Base-by-base conservation (phyloP, 2,113 vertebrate species). In the Deroptyus accipitrinus region DNA sequence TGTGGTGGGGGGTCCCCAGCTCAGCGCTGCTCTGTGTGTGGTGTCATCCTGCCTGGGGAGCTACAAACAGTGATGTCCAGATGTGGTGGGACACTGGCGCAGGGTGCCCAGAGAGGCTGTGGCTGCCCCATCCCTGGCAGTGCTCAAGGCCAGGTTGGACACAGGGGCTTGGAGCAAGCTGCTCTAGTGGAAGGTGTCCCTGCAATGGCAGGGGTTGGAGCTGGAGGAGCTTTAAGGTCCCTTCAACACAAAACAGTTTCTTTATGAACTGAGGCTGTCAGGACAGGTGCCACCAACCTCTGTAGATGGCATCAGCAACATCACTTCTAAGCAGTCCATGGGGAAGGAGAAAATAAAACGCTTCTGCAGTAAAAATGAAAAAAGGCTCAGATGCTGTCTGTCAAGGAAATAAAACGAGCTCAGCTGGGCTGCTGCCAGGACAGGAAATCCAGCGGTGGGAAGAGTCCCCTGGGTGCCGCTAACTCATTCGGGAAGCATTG, bases 401-500 rank as follows among this genome's bases (percentile, higher is more conserved):
- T 78, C 61, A 76, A 72, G 88, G 80, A 84, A 41, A 79, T 52
- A 72, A 48, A 64, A 10, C 17, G 51, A 73, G 77, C 80, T 48
- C 0, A 1, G n/a, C 94, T 94, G 92, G 90, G 80, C 80, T 1
- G 31, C 42, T n/a, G 92, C 95, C 92, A 95, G 83, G 92, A 28
- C 95, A 97, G 96, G 96, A 96, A 95, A 84, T 62, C 61, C 83
- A 90, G 57, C 1, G 0, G 41, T 25, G n/a, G 13, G 27, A 13
- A 3, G 72, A 66, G 91, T 88, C 94, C 94, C 95, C 73, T 12
- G 94, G 66, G 96, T 74, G 73, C 83, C 4, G 11, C 75, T 49
- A 59, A 59, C 90, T 95, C 86, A 67, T 42, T 33, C 7, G 49
- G 87, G 87, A 90, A 81, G 64, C 90, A 68, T 91, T 94, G 93